Evolutionary conservation across 2,797 vertebrate species (phyloP), one percentile per base, ranked within the genome.

Genomic region (Coregonus sp.): DNA sequence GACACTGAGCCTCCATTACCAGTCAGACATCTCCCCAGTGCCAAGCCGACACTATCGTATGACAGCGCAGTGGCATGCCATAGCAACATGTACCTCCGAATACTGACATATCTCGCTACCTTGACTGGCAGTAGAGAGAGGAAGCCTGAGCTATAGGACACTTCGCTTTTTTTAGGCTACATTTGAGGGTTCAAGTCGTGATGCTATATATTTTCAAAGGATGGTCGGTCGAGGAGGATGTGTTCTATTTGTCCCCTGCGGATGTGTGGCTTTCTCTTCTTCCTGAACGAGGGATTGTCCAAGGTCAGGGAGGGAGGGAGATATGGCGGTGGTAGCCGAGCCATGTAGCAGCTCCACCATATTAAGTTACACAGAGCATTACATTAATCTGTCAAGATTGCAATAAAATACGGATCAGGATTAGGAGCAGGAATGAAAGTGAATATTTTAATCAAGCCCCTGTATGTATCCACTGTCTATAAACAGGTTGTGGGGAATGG

Each of bases 371-470:
- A 89, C 88, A 86, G 90, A 90, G 89, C 91, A 91, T 94, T 91
- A 92, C 90, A 93, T 93, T 92, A 93, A 93, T 93, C 90, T 92
- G 90, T 93, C 92, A 94, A 88, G 91, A 92, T 92, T 89, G 91
- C 88, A 94, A 93, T 94, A 93, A 94, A 93, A 92, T 86, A 76
- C 81, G 82, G 90, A 93, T 91, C 90, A 90, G 91, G 90, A 92
- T 93, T 92, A 93, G 86, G 82, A 84, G 72, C n/a, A 18, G 31
- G 79, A 86, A 86, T 87, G 90, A 92, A 92, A 92, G 92, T 90
- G 91, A 94, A 92, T 92, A 92, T 93, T 94, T 93, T 93, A 94
- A 94, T 94, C 91, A 94, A 84, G 86, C 82, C 82, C 52, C 47
- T 47, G 47, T 33, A 68, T 63, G 31, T 85, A 86, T 88, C 88